Conservation (phyloP, 2,113 vertebrate species). For the Trematocara marginatum region DNA sequence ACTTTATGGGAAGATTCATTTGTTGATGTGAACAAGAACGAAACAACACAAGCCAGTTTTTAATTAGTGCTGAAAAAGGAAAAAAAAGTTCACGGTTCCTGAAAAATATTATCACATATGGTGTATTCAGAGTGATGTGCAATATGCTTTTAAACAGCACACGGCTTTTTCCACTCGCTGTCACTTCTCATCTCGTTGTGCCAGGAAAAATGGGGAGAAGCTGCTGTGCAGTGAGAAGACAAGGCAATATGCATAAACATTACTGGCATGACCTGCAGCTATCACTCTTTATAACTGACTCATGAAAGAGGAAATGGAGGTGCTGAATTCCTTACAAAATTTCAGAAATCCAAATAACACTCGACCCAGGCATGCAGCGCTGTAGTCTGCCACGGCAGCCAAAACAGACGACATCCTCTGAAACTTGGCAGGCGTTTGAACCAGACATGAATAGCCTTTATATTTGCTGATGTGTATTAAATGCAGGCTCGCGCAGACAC, state of each 20-base stretch:
- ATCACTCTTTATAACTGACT: background rate
- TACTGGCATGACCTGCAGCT: background rate
- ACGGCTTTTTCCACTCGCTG: background rate
- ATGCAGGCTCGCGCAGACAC: background rate
- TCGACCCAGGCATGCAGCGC: background rate
- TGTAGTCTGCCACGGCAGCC: background rate
- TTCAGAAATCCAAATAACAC: background rate
- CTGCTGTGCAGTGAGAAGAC: background rate
- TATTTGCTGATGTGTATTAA: background rate
- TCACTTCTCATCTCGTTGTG: background rate
- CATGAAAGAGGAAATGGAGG: background rate
- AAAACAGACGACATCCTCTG: background rate
- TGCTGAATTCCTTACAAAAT: background rate
- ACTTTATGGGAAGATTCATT: background rate
- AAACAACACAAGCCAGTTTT: background rate
- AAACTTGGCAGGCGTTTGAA: background rate
- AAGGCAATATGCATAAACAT: background rate
- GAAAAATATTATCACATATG: background rate
- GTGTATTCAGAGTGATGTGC: background rate
- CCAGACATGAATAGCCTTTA: background rate
- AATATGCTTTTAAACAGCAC: background rate
- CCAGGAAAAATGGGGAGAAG: background rate
- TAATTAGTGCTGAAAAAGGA: background rate
- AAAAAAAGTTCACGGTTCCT: background rate
- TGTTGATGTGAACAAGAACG: background rate